phyloP scores from a whole-genome alignment of 2,113 vertebrate species.

The Calyptomena viridis region DNA sequence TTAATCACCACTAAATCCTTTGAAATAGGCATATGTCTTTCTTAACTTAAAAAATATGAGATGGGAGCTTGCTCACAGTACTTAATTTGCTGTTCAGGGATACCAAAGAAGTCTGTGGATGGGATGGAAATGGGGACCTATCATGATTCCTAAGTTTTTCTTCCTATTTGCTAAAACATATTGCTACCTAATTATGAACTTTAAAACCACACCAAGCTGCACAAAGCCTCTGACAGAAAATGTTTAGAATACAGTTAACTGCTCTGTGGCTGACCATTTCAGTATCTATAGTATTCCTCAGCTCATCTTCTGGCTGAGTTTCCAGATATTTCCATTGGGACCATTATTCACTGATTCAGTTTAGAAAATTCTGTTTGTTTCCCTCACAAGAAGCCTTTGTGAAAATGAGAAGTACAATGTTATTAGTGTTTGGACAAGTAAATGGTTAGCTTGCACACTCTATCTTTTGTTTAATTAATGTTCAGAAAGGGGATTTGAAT shows the following conservation, averaged over 20 bases:
- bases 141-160: not conserved
- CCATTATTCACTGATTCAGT: not conserved
- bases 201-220: not conserved
- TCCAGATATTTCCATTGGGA: not conserved
- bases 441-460: not conserved
- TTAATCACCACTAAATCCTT: not conserved
- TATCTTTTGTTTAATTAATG: not conserved
- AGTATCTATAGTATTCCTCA: not conserved
- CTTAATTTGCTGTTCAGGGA: not conserved
- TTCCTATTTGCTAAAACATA: not conserved
- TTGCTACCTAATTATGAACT: not conserved
- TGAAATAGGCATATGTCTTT: not conserved
- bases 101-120: not conserved
- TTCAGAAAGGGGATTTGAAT: not conserved
- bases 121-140: not conserved
- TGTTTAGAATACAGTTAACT: not conserved
- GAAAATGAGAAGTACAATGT: constrained; percentile 10
- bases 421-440: not conserved
- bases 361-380: constrained; percentile 1
- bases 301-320: not conserved
- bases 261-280: not conserved
- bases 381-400: not conserved
- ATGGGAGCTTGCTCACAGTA: not conserved
- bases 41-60: not conserved
- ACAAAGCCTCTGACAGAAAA: not conserved